These are phyloP conservation scores for Carassius carassius DNA, from an alignment of 2,113 vertebrate genomes.

Conservation along the genomic window DNA sequence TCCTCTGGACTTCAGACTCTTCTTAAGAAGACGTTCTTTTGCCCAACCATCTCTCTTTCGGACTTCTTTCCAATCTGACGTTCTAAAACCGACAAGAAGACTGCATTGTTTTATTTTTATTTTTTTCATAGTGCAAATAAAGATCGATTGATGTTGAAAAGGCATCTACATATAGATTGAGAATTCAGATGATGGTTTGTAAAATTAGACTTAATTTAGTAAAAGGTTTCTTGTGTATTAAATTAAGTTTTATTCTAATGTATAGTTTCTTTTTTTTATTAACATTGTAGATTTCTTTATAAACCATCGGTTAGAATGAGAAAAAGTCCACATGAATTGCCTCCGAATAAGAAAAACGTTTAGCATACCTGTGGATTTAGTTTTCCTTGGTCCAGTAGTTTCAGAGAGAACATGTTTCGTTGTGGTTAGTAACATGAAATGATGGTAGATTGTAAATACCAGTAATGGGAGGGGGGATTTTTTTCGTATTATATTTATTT, in stretches of 20 bases:
- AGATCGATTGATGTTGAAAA: conserved; percentile 64
- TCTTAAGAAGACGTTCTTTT: conserved; percentile 15
- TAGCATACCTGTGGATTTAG: conserved; percentile 14
- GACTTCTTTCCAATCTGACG: conserved; percentile 64
- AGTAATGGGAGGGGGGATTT: conserved; percentile 61
- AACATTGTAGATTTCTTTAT: conserved; percentile 78
- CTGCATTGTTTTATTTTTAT: conserved; percentile 62
- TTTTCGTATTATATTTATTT: conserved; percentile 76
- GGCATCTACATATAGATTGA: conserved; percentile 47
- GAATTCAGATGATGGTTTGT: conserved; percentile 69
- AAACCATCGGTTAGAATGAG: conserved; percentile 68
- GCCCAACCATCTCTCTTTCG: conserved; percentile 70
- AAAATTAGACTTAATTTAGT: conserved; percentile 76
- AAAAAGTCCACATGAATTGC: conserved; percentile 61
- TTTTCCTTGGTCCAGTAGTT: conserved; percentile 70
- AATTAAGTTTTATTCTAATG: conserved; percentile 83
- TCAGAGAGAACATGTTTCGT: conserved; percentile 56
- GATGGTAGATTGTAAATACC: conserved; percentile 78
- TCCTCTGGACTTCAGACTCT: conserved; percentile 12
- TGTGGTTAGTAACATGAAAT: conserved; percentile 63
- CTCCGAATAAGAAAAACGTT: conserved; percentile 53
- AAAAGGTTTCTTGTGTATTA: conserved; percentile 80
- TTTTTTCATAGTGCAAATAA: conserved; percentile 61
- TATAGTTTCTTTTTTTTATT: conserved; percentile 75
- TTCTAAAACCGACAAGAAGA: conserved; percentile 78